Conservation (phyloP, 2,113 vertebrate genomes). For the Ailuropoda melanoleuca region DNA sequence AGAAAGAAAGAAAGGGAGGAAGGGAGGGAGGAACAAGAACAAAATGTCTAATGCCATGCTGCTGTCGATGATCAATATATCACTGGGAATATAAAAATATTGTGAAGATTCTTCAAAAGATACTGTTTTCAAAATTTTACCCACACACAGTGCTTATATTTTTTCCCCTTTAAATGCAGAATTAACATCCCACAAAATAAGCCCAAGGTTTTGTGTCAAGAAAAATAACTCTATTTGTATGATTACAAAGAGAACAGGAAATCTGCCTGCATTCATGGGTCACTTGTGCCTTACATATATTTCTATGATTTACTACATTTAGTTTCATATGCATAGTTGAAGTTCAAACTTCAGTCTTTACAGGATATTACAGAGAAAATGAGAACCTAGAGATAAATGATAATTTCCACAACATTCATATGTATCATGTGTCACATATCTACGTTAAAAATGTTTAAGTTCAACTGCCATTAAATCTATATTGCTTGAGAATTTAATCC, state of each 20-base stretch:
- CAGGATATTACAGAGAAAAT: neutral
- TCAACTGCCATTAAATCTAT: neutral
- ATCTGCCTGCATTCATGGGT: neutral
- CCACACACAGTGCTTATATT: rapidly evolving
- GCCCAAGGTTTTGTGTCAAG: neutral
- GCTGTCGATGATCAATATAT: slow-evolving; percentile 70
- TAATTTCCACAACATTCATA: neutral
- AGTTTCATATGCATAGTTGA: neutral
- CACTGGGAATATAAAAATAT: slow-evolving; percentile 46
- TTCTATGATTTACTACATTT: slow-evolving; percentile 28
- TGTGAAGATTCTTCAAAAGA: neutral
- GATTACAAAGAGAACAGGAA: slow-evolving; percentile 46
- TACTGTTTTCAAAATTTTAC: neutral
- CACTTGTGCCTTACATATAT: slow-evolving; percentile 21
- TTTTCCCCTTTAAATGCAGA: slow-evolving; percentile 35
- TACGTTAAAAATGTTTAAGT: neutral
- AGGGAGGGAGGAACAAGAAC: slow-evolving; percentile 54
- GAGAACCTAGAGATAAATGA: neutral
- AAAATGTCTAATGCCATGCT: slow-evolving; percentile 76
- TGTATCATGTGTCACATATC: neutral
- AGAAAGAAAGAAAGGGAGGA: slow-evolving; percentile 36
- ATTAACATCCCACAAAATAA: slow-evolving; percentile 40
- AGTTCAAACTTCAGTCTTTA: slow-evolving; percentile 16
- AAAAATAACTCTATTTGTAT: neutral
- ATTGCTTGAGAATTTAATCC: neutral